Evolutionary conservation across 2,888 invertebrate genomes (phyloP), one percentile per base, ranked within the genome.

Genomic region (Herminia tarsipennalis): DNA sequence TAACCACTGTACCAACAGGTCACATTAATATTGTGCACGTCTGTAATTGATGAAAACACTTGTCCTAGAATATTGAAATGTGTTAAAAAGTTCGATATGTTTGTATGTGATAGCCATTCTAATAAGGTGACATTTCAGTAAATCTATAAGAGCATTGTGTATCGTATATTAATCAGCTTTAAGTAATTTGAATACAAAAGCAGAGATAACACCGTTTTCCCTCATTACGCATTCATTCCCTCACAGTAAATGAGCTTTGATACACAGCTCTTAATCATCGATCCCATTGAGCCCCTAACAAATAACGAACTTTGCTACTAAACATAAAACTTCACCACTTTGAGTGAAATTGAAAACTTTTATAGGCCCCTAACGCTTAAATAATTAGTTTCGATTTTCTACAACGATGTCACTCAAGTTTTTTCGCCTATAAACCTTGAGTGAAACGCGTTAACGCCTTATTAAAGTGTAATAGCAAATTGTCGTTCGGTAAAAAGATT

Each of bases 321-420:
- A 42, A 29, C 16, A 34, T 22, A 16, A 34, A 42, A 35, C 21
- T 35, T 34, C 16, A 10, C 16, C 12, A 21, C 16, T 35, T 29
- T 6, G 12, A 32, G 27, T 34, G 9, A 35, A 42, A 42, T 42
- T 35, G 28, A 35, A 42, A 42, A 42, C 25, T 42, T 41, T 38
- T 41, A 42, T 28, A 22, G 12, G 21, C 28, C 16, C 12, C 22
- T 35, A 42, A 34, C 14, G 22, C 28, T 17, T 29, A 12, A 35
- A 42, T 42, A 35, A 42, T 42, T 42, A 35, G 28, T 29, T 42
- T 17, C 6, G 21, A 21, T 22, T 25, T 16, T 25, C 18, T 2
- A 4, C 10, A 10, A 17, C 28, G 28, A 34, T 28, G 41, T 41
- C 34, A 27, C 16, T 3, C 10, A 9, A 33, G 25, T 25, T 35